These are phyloP conservation scores for Drosophila ananassae DNA, from an alignment of 1,140 invertebrate genomes.

Conservation along the genomic window DNA sequence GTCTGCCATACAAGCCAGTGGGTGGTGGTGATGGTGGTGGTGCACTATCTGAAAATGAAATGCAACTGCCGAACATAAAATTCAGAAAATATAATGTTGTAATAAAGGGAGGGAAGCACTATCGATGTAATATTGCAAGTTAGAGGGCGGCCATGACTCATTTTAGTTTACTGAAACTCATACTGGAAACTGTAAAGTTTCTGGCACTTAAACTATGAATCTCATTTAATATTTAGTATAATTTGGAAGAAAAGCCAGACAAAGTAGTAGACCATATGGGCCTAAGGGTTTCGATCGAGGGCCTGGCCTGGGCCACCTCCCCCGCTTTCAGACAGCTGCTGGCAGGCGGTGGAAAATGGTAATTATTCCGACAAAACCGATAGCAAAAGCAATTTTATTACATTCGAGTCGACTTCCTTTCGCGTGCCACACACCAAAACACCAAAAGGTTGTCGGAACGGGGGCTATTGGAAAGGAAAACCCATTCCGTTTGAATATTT, in stretches of 20 bases:
- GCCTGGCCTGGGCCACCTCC: not conserved
- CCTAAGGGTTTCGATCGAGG: not conserved
- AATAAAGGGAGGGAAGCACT: constrained; percentile 22
- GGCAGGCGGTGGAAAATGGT: constrained; percentile 55
- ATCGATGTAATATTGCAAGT: constrained; percentile 18
- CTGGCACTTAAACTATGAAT: not conserved
- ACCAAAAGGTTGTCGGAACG: too few relatives aligned
- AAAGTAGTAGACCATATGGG: constrained; percentile 6
- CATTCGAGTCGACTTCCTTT: constrained; percentile 46
- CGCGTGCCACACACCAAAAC: constrained; percentile 35
- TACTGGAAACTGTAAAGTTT: not conserved
- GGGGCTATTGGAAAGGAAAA: not conserved
- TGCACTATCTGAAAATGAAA: constrained; percentile 40
- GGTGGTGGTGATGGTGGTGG: constrained; percentile 8
- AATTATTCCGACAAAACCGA: constrained; percentile 60
- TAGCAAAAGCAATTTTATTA: constrained; percentile 54
- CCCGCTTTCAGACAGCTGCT: constrained; percentile 46
- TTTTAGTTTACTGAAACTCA: not conserved
- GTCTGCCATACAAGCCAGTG: constrained; percentile 20
- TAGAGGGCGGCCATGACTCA: constrained; percentile 16
- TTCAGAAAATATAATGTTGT: constrained; percentile 51
- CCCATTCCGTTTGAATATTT: constrained; percentile 34
- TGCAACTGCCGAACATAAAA: constrained; percentile 35
- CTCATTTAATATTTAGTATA: too few relatives aligned
- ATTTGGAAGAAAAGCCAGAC: too few relatives aligned